These are phyloP conservation scores for Lophochroa leadbeateri DNA, from an alignment of 2,113 vertebrate species.

Conservation along the genomic window DNA sequence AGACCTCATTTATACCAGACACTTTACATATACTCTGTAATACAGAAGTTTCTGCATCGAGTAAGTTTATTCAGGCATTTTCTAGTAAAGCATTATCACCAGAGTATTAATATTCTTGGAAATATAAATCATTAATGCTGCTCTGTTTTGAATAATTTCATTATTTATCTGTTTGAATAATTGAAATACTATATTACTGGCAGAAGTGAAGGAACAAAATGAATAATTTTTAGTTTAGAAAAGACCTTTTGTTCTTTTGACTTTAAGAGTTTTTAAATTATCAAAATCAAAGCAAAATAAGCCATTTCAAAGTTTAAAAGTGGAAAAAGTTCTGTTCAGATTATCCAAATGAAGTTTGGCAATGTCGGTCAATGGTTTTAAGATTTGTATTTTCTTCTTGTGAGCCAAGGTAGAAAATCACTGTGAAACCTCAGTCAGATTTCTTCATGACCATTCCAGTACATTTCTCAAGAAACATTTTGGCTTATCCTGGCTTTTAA, in stretches of 20 bases:
- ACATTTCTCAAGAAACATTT: not conserved
- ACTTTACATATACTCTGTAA: not conserved
- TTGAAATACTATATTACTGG: not conserved
- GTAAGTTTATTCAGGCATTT: not conserved
- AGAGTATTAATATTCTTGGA: not conserved
- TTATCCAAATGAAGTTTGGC: not conserved
- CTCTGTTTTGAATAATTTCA: not conserved
- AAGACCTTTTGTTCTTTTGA: not conserved
- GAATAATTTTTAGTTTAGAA: not conserved
- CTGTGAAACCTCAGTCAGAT: not conserved
- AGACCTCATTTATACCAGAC: not conserved
- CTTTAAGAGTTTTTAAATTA: not conserved
- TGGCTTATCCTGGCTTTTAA: not conserved
- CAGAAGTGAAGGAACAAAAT: not conserved
- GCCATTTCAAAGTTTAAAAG: not conserved
- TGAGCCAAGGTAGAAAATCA: not conserved
- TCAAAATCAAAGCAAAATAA: not conserved
- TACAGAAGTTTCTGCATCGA: not conserved
- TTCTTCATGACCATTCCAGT: not conserved
- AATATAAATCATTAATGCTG: not conserved
- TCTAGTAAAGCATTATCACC: not conserved
- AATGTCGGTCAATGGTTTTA: not conserved
- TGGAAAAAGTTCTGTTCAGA: not conserved
- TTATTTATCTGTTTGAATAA: not conserved
- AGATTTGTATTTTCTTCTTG: not conserved